Conservation (phyloP, 2,888 invertebrate genomes). For the Steromphala cineraria region DNA sequence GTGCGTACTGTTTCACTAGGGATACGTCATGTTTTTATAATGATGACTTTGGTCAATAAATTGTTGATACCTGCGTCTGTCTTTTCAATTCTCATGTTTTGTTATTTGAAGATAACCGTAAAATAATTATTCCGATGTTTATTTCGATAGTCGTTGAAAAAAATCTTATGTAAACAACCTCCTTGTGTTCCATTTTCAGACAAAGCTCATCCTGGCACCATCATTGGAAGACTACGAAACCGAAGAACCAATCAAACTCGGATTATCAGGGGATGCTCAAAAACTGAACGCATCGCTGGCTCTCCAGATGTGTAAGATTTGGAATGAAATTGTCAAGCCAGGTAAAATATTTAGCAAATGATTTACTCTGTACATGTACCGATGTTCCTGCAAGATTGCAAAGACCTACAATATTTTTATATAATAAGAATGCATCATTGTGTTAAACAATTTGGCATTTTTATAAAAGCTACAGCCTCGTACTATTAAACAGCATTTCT, state of each 20-base stretch:
- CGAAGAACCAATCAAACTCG: constrained; percentile 61
- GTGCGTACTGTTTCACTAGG: constrained; percentile 66
- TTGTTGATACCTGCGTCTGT: too few relatives aligned
- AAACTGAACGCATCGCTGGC: constrained; percentile 90
- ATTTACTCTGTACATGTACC: too few relatives aligned
- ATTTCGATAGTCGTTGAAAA: too few relatives aligned
- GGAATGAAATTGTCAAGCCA: constrained; percentile 78
- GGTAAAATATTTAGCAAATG: constrained; percentile 24
- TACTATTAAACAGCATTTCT: too few relatives aligned
- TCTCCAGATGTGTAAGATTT: constrained; percentile 86
- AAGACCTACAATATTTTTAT: too few relatives aligned
- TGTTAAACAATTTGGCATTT: too few relatives aligned
- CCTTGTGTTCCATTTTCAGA: neutral
- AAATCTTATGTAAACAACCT: neutral
- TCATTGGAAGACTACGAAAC: neutral
- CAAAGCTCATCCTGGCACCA: neutral
- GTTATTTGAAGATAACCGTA: too few relatives aligned
- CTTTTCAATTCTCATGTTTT: too few relatives aligned
- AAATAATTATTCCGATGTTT: too few relatives aligned
- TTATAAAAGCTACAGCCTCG: too few relatives aligned
- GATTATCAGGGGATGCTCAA: constrained; percentile 79
- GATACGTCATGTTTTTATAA: neutral
- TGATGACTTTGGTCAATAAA: neutral
- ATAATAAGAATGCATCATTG: too few relatives aligned
- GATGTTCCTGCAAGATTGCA: too few relatives aligned